phyloP scores from a whole-genome alignment of 1,140 invertebrate genomes.

The Bombus confusus region DNA sequence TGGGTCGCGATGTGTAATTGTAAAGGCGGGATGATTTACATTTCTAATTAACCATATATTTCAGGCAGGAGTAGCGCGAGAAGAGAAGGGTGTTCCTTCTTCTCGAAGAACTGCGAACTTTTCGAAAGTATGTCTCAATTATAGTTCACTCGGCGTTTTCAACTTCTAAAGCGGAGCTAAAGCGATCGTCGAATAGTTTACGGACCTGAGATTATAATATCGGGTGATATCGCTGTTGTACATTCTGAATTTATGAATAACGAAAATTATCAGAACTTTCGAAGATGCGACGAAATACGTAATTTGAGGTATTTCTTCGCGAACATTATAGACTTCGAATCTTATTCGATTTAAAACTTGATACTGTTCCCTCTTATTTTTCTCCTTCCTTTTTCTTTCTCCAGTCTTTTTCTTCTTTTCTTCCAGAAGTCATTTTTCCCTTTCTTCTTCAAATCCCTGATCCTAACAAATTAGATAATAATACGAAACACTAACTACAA shows the following conservation, averaged over 20 bases:
- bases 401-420: too few relatives aligned
- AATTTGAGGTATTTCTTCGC: too few relatives aligned
- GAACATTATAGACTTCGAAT: too few relatives aligned
- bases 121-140: not conserved
- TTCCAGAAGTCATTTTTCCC: too few relatives aligned
- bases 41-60: conserved; percentile 35
- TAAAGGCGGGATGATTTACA: conserved; percentile 28
- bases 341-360: too few relatives aligned
- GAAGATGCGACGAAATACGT: too few relatives aligned
- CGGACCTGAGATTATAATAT: not conserved
- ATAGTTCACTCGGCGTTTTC: not conserved
- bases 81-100: not conserved
- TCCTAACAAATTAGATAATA: too few relatives aligned
- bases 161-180: not conserved
- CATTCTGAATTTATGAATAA: not conserved
- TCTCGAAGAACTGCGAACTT: not conserved
- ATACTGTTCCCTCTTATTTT: too few relatives aligned
- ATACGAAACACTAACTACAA: not conserved
- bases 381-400: too few relatives aligned
- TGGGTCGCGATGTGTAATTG: conserved; percentile 28
- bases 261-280: too few relatives aligned
- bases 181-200: not conserved
- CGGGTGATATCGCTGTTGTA: not conserved
- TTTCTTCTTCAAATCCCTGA: too few relatives aligned
- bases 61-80: not conserved